Percentiles rank a stretch among this genome's conserved stretches.
These are phyloP conservation scores for Pelusios castaneus DNA, from an alignment of 2,113 vertebrate genomes.

Conservation along the genomic window DNA sequence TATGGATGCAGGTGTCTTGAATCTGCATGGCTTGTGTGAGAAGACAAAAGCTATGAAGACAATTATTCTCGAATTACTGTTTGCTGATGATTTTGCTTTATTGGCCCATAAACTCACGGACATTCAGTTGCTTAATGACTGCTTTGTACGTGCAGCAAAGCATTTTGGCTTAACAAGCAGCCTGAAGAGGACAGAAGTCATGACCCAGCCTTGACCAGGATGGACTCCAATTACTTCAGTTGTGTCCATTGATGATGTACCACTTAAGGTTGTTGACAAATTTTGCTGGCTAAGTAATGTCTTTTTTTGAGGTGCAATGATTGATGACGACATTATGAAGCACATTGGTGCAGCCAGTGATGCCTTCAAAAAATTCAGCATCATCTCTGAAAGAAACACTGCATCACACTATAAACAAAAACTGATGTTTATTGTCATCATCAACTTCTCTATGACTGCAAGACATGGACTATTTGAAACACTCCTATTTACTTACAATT, in stretches of 20 bases:
- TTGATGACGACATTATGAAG: no score
- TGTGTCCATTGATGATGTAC: background rate
- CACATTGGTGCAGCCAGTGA: no score
- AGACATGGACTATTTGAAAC: no score
- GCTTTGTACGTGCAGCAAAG: background rate
- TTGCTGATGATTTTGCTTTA: background rate
- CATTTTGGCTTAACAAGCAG: background rate
- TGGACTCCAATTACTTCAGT: background rate
- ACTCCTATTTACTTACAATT: background rate
- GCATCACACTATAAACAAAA: no score
- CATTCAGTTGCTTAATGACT: background rate
- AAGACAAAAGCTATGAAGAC: background rate
- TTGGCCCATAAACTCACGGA: background rate
- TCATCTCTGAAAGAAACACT: no score
- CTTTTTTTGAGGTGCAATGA: no score
- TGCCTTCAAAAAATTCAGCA: no score
- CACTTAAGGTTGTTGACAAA: background rate
- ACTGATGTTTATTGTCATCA: no score
- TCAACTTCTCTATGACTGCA: no score
- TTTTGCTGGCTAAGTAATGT: no score
- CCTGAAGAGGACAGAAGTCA: background rate
- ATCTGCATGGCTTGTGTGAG: background rate
- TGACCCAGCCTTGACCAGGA: background rate
- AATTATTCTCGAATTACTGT: background rate
- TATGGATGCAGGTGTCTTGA: background rate